Evolutionary conservation across 2,888 invertebrate species (phyloP), one percentile per base, ranked within the genome.

Genomic region (Acrocyrtus sp.): DNA sequence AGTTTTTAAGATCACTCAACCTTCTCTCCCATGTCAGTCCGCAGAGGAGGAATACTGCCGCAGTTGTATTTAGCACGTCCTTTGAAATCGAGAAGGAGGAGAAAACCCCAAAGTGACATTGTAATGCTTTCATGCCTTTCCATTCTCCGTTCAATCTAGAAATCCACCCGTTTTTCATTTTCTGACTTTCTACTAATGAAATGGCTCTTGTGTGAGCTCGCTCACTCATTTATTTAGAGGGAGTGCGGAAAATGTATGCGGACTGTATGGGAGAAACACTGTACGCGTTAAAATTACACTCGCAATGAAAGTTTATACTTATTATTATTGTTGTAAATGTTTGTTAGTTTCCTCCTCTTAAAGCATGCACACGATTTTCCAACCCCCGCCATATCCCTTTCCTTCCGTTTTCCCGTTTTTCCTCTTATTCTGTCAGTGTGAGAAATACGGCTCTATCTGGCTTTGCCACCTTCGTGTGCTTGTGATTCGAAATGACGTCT

Each of bases 71-170:
- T n/a, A n/a, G 41, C 51, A 22, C 39, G 39, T 54, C 53, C 21
- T 48, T 34, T 48, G 26, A 22, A 29, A 24, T 39, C 50, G 61
- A 61, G 50, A 50, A 50, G 56, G 8, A 21, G 56, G 39, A 62
- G 54, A 51, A 68, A 68, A 43, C 60, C 68, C 68, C 51, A 60
- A 68, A 68, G 68, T 68, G 68, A 60, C 68, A 68, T 48, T 68
- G 67, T 22, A 65, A 60, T 34, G 29, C 48, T 47, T 4, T 26
- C 22, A 1, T 60, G 27, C 48, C 26, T 29, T 48, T 15, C 17
- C 19, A 1, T 43, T 12, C 22, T 57, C 8, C 24, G n/a, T 26
- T 48, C 57, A 41, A 57, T 26, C 22, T 29, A 19, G 19, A 22
- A 50, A 26, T n/a, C n/a, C n/a, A 24, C 43, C 54, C 61, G 39